Conservation (phyloP, 2,888 invertebrate genomes). For the Ditula angustiorana region DNA sequence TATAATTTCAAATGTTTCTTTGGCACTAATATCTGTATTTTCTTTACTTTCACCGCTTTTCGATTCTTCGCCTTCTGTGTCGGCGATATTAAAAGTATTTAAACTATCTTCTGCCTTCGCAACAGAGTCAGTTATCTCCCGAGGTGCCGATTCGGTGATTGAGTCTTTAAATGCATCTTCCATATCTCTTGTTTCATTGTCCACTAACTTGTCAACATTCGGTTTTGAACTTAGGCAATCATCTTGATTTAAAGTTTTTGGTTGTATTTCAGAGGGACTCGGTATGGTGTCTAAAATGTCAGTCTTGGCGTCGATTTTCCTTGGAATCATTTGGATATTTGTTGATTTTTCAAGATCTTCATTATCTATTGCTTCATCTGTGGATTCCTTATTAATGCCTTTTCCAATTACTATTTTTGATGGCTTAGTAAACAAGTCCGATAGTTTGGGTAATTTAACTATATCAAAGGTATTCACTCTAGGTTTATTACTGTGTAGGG, state of each 20-base stretch:
- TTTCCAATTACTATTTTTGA: constrained; percentile 3
- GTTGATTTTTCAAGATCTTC: not conserved
- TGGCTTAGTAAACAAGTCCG: constrained; percentile 14
- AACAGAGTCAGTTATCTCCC: not conserved
- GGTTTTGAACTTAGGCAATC: constrained; percentile 20
- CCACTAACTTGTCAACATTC: constrained; percentile 7
- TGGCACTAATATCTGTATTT: constrained; percentile 31
- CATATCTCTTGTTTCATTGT: not conserved
- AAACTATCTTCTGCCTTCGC: not conserved
- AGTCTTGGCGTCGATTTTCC: constrained; percentile 29
- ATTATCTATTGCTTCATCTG: not conserved
- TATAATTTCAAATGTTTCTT: constrained; percentile 3
- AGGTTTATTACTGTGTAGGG: not conserved
- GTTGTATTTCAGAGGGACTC: constrained; percentile 42
- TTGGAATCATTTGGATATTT: constrained; percentile 20
- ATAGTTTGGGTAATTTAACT: constrained; percentile 4
- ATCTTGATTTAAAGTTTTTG: not conserved
- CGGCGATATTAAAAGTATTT: not conserved
- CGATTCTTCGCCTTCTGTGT: not conserved
- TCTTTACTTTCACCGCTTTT: not conserved
- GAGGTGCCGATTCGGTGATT: constrained; percentile 8
- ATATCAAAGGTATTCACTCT: not conserved
- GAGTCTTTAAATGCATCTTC: constrained; percentile 3
- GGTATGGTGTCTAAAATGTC: constrained; percentile 47
- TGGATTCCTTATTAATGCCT: not conserved